phyloP scores from a whole-genome alignment of 2,888 invertebrate species.

The Meganola albula region DNA sequence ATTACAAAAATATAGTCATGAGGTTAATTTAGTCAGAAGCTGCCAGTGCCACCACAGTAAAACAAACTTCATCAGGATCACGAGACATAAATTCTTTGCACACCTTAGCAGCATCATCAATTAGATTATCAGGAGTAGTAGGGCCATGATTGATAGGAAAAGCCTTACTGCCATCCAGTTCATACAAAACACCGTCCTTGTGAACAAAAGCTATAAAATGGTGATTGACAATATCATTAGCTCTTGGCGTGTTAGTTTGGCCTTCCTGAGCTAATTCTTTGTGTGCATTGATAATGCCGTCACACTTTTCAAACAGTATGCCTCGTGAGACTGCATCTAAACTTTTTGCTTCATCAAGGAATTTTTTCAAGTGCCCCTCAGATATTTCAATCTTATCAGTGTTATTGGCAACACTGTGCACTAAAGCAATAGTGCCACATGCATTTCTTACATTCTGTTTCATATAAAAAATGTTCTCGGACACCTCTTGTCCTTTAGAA shows the following conservation, averaged over 20 bases:
- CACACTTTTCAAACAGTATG: slow-evolving; percentile 82
- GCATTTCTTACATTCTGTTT: slow-evolving; percentile 96
- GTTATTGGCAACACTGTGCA: slow-evolving; percentile 96
- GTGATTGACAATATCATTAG: slow-evolving; percentile 88
- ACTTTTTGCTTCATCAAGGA: slow-evolving; percentile 82
- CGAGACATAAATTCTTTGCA: slow-evolving; percentile 92
- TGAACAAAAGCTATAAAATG: slow-evolving; percentile 95
- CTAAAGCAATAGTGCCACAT: slow-evolving; percentile 97
- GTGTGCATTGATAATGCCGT: slow-evolving; percentile 87
- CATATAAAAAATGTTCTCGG: slow-evolving; percentile 88
- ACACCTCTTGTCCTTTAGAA: slow-evolving; percentile 79
- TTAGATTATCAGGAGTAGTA: slow-evolving; percentile 84
- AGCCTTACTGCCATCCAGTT: slow-evolving; percentile 83
- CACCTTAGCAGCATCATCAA: slow-evolving; percentile 90
- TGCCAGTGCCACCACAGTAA: slow-evolving; percentile 91
- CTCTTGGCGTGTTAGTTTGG: slow-evolving; percentile 89
- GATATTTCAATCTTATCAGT: slow-evolving; percentile 82
- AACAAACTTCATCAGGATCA: slow-evolving; percentile 92
- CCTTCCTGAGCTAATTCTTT: slow-evolving; percentile 93
- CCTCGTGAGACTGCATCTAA: slow-evolving; percentile 87
- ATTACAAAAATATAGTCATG: too few relatives aligned
- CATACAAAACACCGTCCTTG: slow-evolving; percentile 88
- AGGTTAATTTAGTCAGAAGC: slow-evolving; percentile 77
- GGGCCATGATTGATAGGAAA: slow-evolving; percentile 91
- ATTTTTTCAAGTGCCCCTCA: slow-evolving; percentile 86